phyloP scores from a whole-genome alignment of 2,888 invertebrate genomes.

The Pterobdella sp. region DNA sequence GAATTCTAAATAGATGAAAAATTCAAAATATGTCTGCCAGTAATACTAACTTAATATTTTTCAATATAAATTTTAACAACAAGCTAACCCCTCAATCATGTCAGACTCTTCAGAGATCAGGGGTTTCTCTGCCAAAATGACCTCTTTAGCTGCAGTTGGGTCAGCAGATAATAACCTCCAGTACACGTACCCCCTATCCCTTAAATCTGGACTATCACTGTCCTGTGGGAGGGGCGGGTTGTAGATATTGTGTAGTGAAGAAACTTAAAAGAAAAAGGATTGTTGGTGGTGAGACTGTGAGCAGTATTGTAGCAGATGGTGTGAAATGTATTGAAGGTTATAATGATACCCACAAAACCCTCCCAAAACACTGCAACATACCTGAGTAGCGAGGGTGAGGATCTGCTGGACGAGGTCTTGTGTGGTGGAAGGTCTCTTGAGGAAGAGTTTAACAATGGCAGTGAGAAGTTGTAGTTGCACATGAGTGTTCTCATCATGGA shows the following conservation, averaged over 20 bases:
- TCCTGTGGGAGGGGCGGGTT: slow-evolving; percentile 49
- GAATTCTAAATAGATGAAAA: no score
- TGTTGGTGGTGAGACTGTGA: neutral
- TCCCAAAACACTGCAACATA: neutral
- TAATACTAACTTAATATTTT: no score
- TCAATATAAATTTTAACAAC: no score
- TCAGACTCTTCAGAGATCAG: slow-evolving; percentile 98
- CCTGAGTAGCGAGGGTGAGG: slow-evolving; percentile 54
- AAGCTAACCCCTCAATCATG: slow-evolving; percentile 86
- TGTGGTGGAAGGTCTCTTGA: slow-evolving; percentile 94
- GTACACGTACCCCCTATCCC: slow-evolving; percentile 97
- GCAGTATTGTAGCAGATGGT: neutral
- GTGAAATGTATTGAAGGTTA: no score
- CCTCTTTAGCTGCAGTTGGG: slow-evolving; percentile 94
- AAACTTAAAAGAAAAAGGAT: neutral
- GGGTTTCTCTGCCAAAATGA: slow-evolving; percentile 95
- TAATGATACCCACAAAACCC: no score
- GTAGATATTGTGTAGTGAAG: neutral
- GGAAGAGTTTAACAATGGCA: slow-evolving; percentile 93
- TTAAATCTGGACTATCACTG: slow-evolving; percentile 93
- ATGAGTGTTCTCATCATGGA: slow-evolving; percentile 91
- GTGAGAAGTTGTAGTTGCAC: slow-evolving; percentile 87
- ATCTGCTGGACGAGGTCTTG: slow-evolving; percentile 94
- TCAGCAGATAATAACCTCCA: slow-evolving; percentile 97
- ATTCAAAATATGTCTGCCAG: no score